phyloP scores from a whole-genome alignment of 2,797 vertebrate species.

The Lithobates pipiens region DNA sequence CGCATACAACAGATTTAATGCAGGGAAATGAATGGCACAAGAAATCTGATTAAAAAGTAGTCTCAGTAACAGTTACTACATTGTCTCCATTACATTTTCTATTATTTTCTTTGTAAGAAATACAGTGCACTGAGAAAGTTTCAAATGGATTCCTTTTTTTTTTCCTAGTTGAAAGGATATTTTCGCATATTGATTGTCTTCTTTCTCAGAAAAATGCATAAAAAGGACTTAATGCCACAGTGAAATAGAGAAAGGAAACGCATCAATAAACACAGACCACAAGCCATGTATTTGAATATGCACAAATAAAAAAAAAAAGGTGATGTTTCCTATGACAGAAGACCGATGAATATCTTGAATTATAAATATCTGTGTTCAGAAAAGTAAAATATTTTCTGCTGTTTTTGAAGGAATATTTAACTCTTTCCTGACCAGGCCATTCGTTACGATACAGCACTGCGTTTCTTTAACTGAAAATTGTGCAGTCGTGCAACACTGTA shows the following conservation, averaged over 20 bases:
- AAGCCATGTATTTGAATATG: constrained; percentile 45
- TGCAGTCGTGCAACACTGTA: too few relatives aligned
- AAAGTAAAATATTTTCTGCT: not conserved
- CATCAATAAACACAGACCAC: constrained; percentile 49
- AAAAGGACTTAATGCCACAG: constrained; percentile 39
- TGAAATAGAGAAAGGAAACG: constrained; percentile 47
- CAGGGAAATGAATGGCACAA: not conserved
- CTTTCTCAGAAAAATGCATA: constrained; percentile 49
- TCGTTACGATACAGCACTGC: too few relatives aligned
- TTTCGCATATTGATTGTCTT: constrained; percentile 9
- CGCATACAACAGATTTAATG: constrained; percentile 9
- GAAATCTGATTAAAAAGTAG: not conserved
- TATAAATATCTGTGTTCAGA: not conserved
- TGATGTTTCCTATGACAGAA: not conserved
- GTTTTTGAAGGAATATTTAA: not conserved
- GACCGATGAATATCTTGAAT: constrained; percentile 24
- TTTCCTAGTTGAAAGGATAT: constrained; percentile 10
- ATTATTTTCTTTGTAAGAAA: not conserved
- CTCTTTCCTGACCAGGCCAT: not conserved
- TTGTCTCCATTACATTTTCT: not conserved
- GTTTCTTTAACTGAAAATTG: too few relatives aligned
- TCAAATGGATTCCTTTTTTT: not conserved
- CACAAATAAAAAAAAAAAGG: constrained; percentile 34
- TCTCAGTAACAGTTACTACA: not conserved
- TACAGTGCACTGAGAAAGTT: constrained; percentile 11